Evolutionary conservation across 1,140 invertebrate species (phyloP).

Genomic region (Plectus sambesii): DNA sequence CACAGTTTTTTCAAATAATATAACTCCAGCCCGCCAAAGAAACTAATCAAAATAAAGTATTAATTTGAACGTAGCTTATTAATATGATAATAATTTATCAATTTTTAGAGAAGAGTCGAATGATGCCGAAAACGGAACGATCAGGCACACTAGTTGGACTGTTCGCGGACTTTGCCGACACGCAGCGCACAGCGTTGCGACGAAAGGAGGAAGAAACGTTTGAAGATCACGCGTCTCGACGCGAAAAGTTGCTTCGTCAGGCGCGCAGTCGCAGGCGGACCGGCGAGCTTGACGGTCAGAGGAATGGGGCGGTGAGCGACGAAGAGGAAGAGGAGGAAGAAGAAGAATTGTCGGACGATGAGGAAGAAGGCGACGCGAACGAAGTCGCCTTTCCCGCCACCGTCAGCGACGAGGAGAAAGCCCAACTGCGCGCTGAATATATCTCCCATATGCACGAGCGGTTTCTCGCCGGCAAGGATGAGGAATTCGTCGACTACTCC

Average conservation of each 20-base stretch:
- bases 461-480: constrained; percentile 71
- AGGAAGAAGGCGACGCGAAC: neutral
- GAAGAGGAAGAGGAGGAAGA: constrained; percentile 26
- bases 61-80: too few species aligned
- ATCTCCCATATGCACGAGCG: constrained; percentile 70
- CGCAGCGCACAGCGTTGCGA: too few species aligned
- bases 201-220: too few species aligned
- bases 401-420: constrained; percentile 39
- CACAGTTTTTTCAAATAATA: too few species aligned
- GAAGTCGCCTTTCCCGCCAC: constrained; percentile 6
- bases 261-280: constrained; percentile 24
- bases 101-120: too few species aligned
- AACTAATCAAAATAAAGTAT: too few species aligned
- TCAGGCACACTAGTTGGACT: too few species aligned
- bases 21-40: too few species aligned
- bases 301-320: constrained; percentile 23
- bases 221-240: too few species aligned
- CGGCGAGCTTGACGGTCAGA: constrained; percentile 20
- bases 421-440: constrained; percentile 65
- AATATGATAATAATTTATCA: too few species aligned
- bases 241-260: constrained; percentile 20
- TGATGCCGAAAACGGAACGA: too few species aligned
- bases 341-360: constrained; percentile 8
- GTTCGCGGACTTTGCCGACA: too few species aligned
- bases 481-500: constrained; percentile 63